Percentiles rank a stretch among this genome's conserved stretches.
Evolutionary conservation across 37 sponge, comb jelly and placozoan genomes (phyloP).

Genomic region (Oopsacas minuta): DNA sequence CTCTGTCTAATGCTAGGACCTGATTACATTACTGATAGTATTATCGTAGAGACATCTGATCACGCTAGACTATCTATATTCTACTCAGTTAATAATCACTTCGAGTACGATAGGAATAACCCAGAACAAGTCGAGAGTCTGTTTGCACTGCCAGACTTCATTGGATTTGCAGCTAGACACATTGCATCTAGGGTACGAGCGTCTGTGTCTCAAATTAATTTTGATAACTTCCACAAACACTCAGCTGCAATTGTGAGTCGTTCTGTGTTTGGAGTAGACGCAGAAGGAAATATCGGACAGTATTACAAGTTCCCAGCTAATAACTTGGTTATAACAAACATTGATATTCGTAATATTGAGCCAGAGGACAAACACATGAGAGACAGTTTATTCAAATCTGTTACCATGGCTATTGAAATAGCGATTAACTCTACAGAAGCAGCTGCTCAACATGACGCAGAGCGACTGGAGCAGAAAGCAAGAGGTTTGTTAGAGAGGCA

Average conservation of each 20-base stretch:
- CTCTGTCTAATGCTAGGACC: conserved; percentile 77
- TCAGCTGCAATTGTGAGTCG: conserved; percentile 58
- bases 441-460: conserved; percentile 71
- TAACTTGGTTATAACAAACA: conserved; percentile 75
- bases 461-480: conserved; percentile 76
- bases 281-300: conserved; percentile 36
- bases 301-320: conserved; percentile 52
- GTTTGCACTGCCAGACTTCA: conserved; percentile 86
- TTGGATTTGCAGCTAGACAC: conserved; percentile 80
- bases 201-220: conserved; percentile 58
- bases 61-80: conserved; percentile 73
- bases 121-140: conserved; percentile 37
- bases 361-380: conserved; percentile 76
- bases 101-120: conserved; percentile 44
- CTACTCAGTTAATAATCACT: conserved; percentile 70
- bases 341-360: conserved; percentile 85
- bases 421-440: conserved; percentile 82
- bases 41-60: conserved; percentile 77
- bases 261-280: conserved; percentile 62
- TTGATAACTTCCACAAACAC: conserved; percentile 86
- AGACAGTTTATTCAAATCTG: conserved; percentile 77
- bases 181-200: conserved; percentile 70
- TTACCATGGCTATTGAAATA: conserved; percentile 94
- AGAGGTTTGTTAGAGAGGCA: conserved; percentile 71
- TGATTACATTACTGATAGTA: conserved; percentile 73